Evolutionary conservation across 2,888 invertebrate genomes (phyloP), one percentile per base, ranked within the genome.

Genomic region (Trachelus iudaicus): DNA sequence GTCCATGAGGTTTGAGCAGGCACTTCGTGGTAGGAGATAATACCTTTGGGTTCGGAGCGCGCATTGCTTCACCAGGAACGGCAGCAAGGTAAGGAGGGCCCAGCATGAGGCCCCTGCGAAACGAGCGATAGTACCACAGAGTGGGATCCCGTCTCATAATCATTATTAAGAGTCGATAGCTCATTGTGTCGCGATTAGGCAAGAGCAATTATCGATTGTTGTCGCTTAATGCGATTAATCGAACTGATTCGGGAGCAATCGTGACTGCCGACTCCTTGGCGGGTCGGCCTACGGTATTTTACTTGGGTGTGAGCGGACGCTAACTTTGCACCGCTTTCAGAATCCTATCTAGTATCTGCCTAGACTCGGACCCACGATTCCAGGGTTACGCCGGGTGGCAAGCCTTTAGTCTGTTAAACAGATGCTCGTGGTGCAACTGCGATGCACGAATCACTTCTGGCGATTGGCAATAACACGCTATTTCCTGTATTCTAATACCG

Each of bases 161-260:
- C 80, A 78, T 81, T 85, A 76, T 78, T 79, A 80, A 77, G 75
- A 76, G 73, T 80, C 77, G 79, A 78, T 84, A 75, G 78, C 81
- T 84, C 83, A 78, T 80, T 81, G 81, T 82, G 81, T 80, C 81
- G 81, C 81, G 83, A 83, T 85, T 87, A 84, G 83, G 85, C 85
- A 87, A 87, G 75, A 81, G 82, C 85, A 88, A 88, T 88, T 87
- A 88, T 88, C 85, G 88, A 87, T 85, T 81, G 83, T 85, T 86
- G 87, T 88, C 87, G 85, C 84, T 82, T 82, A 83, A 79, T 75
- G 83, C 86, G 86, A 87, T 88, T 87, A 88, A 87, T 87, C 87
- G 83, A 83, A 84, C 81, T 83, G 84, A 86, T 87, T 85, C 83
- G 80, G 85, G 78, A 83, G 86, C 85, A 83, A 85, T 85, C 85